phyloP scores from a whole-genome alignment of 2,888 invertebrate species.

The Pyrrhia umbra region DNA sequence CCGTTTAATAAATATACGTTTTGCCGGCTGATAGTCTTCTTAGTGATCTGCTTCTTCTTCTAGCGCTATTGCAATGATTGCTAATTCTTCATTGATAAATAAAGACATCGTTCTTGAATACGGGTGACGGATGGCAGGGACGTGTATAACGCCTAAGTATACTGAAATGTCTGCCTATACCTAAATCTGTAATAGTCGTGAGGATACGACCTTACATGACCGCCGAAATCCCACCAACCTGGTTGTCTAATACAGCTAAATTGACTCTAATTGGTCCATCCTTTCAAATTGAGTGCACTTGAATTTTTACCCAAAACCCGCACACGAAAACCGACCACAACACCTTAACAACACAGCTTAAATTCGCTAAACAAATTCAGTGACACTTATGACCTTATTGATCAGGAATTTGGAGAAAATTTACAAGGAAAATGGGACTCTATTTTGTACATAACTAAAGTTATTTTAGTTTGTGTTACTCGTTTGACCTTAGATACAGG shows the following conservation, averaged over 20 bases:
- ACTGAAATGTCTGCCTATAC: neutral
- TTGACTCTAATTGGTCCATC: constrained; percentile 84
- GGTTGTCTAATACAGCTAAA: constrained; percentile 77
- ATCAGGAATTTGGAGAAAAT: constrained; percentile 15
- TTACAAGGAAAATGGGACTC: constrained; percentile 3
- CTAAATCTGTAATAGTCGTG: neutral
- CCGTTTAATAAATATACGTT: too few species aligned
- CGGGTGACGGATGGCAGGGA: too few species aligned
- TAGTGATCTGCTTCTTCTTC: too few species aligned
- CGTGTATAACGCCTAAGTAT: too few species aligned
- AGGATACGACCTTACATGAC: constrained; percentile 44
- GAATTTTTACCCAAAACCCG: constrained; percentile 42
- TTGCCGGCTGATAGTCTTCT: too few species aligned
- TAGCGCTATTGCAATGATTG: too few species aligned
- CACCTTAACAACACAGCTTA: accelerated
- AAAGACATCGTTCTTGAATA: too few species aligned
- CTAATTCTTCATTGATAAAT: too few species aligned
- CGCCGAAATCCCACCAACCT: constrained; percentile 77
- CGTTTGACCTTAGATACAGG: constrained; percentile 48
- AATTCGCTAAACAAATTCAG: neutral
- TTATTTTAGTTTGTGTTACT: neutral
- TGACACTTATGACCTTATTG: neutral
- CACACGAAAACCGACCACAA: constrained; percentile 34
- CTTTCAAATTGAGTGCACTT: constrained; percentile 70
- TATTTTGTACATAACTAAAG: accelerated